Base-by-base conservation (phyloP, 2,888 invertebrate species). In the Mechanitis messenoides region DNA sequence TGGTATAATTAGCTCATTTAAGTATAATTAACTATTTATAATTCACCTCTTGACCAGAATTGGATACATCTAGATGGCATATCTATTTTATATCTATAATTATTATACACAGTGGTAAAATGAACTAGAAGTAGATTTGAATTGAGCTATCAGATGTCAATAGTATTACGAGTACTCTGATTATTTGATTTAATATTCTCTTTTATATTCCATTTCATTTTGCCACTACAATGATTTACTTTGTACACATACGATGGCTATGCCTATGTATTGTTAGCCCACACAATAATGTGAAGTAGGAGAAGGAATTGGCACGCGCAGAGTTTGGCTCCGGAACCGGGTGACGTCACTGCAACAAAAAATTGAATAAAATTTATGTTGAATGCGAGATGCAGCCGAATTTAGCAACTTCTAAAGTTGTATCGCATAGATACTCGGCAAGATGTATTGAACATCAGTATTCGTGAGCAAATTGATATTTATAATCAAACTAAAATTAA, bases 1-100 rank as follows among this genome's bases (percentile, higher is more conserved):
- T 89, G 90, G 89, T 87, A 81, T 82, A 85, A 74, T 77, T 80
- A 88, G 87, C 87, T 88, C 87, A 74, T 84, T 85, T 83, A 79
- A 79, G 78, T 84, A 80, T 75, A 78, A 64, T 80, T 77, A 76
- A 71, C 76, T 81, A 75, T 80, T 78, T 83, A 83, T 83, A 85
- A 84, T 85, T 85, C 85, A 80, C 82, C 78, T 77, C 77, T 66
- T 69, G 78, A 78, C 77, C 78, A 68, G 74, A 77, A 81, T 76
- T 77, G 76, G 77, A 79, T 81, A 83, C 80, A 79, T 74, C 85
- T 86, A 85, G 42, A 42, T 76, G 79, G 79, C 77, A 69, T 74
- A 73, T 72, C 69, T 75, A 72, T 75, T 66, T 72, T 66, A 74
- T 77, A 59, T 56, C 59, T 56, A 64, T 59, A 60, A 35, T 57